Conservation (phyloP, 2,888 invertebrate species). For the Mechanitis messenoides region DNA sequence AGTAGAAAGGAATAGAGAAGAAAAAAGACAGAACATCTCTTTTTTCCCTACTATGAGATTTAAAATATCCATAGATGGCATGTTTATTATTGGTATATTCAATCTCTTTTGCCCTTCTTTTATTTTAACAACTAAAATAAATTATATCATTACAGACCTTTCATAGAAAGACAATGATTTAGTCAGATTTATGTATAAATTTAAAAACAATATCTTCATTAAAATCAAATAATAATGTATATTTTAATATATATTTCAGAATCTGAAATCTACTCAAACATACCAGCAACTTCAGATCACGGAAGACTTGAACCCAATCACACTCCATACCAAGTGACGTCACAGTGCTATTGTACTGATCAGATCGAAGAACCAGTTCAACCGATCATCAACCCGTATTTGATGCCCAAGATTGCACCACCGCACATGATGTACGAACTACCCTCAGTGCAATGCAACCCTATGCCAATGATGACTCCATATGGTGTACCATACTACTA, state of each 20-base stretch:
- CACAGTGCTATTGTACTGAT: slow-evolving; percentile 43
- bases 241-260: slow-evolving; percentile 37
- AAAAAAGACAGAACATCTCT: too few species aligned
- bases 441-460: slow-evolving; percentile 43
- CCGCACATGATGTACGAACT: slow-evolving; percentile 51
- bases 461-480: slow-evolving; percentile 55
- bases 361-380: slow-evolving; percentile 44
- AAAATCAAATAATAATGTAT: too few species aligned
- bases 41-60: too few species aligned
- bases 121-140: too few species aligned
- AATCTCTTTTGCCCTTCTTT: too few species aligned
- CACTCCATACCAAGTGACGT: slow-evolving; percentile 35
- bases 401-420: slow-evolving; percentile 43
- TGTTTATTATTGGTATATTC: too few species aligned
- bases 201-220: too few species aligned
- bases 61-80: too few species aligned
- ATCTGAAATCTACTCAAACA: slow-evolving; percentile 63
- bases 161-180: too few species aligned
- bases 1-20: too few species aligned
- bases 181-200: too few species aligned
- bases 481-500: slow-evolving; percentile 67
- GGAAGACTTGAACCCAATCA: slow-evolving; percentile 36
- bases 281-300: slow-evolving; percentile 46
- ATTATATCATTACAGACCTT: too few species aligned
- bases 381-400: slow-evolving; percentile 40